Evolutionary conservation across 2,113 vertebrate genomes (phyloP), one percentile per base, ranked within the genome.

Genomic region (Perca fluviatilis): DNA sequence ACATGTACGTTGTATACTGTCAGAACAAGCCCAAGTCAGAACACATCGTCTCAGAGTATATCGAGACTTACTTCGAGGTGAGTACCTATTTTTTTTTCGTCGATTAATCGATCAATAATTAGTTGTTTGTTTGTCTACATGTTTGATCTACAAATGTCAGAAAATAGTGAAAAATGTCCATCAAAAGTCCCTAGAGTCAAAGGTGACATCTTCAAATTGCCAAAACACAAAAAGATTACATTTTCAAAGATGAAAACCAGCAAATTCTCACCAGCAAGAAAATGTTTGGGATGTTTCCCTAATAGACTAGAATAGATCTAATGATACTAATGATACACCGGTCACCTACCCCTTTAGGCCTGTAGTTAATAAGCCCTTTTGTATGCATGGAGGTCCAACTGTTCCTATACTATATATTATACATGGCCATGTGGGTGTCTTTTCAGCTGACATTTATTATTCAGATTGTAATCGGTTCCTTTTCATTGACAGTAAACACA

Each of bases 21-120:
- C 97, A 98, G 93, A 98, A 98, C 94, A 98, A 98, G 82, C 97
- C 97, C 71, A 98, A 97, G 93, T 98, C 97, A 0, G 97, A 98
- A 87, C 96, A 98, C 46, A 96, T 98, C 12, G 96, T 98, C 65
- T 98, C 97, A 0, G 97, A 98, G 86, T 98, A 97, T 85, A 98
- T 98, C 19, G 97, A 98, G 88, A 97, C 95, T 74, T 98, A 97
- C 90, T 98, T 98, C 91, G 97, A 98, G 95, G 97, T 98, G 90
- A 96, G 96, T 91, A 19, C 33, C 19, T 25, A 13, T 54, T 9
- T 80, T 63, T 36, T 25, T 40, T 2, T 43, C 40, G 11, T 43
- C 0, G 6, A 50, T 27, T 16, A 15, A 62, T 40, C 3, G 0
- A 68, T 61, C 27, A 46, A 46, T 51, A 51, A 25, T 50, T 36